Evolutionary conservation across 2,797 vertebrate genomes (phyloP), one percentile per base, ranked within the genome.

Genomic region (Anguilla obscura): DNA sequence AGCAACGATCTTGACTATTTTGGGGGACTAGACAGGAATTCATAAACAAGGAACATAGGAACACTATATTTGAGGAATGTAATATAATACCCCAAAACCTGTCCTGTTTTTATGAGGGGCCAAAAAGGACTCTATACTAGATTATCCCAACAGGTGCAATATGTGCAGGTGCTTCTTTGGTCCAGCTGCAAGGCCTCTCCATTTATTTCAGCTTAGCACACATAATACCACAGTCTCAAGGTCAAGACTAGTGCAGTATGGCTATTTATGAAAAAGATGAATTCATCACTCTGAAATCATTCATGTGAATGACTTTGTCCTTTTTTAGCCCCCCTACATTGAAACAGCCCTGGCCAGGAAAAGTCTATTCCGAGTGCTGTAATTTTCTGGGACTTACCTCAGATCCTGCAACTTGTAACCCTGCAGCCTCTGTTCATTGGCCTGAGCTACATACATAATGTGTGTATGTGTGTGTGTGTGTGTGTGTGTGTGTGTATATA

Each of bases 1-100:
- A 79, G 16, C 74, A 45, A 45, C 0, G 40, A 45, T 45, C 30
- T 56, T 3, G 6, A 3, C 50, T 6, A 12, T 52, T 33, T 63
- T 85, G 36, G 36, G 63, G 56, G 36, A 5, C 33, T 21, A 14
- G 36, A 16, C 12, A 45, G 33, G 58, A 66, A 85, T 63, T 85
- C 30, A 60, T 85, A 66, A 85, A 85, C 84, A 60, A 60, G 10
- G 33, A 60, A 21, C 50, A 69, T 69, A 69, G n/a, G 24, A 27
- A 33, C n/a, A 3, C 83, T 48, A 54, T 33, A 33, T 84, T 56
- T 84, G 3, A 56, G 82, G 84, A 85, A 85, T 36, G 36, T 36
- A 85, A 83, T 83, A 83, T 36, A 85, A 83, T 83, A 83, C 9
- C 3, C 21, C 2, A 40, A 76, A 54, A 84, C 54, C 48, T 16